Evolutionary conservation across 2,888 invertebrate species (phyloP), one percentile per base, ranked within the genome.

Genomic region (Cerceris rybyensis): DNA sequence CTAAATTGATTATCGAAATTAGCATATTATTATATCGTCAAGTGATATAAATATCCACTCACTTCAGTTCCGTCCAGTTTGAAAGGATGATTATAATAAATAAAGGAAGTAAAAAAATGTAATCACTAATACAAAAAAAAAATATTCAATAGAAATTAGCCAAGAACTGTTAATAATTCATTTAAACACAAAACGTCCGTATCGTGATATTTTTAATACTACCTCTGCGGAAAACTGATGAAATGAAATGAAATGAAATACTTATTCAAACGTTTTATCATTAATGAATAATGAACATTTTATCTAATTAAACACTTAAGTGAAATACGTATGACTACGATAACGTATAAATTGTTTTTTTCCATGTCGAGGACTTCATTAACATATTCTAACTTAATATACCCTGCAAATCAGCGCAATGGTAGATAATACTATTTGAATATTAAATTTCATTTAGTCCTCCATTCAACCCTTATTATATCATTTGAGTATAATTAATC

Each of bases 171-270:
- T 8, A 14, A 70, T n/a, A 9, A 55, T 59, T 16, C 39, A n/a
- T 49, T 73, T 54, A 59, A 63, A 58, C 63, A 73, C 39, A 46
- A 73, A 65, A 64, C 49, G 66, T 63, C 64, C 64, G 64, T 17
- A 57, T 43, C 54, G 66, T 60, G 59, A 74, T 59, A 55, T 64
- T 43, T 58, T 49, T 57, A 13, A 49, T 50, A 75, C 63, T 75
- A 68, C 41, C 63, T 70, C 55, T 72, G 55, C 59, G 50, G 17
- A 41, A 28, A 28, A 4, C 28, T 55, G 63, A 65, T 11, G 16
- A 60, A 46, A 67, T 80, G 70, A 52, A 59, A 42, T 69, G 69
- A 42, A 80, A 74, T 74, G 80, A 79, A 80, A 80, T 74, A 75
- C 11, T 67, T 17, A 46, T 64, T 57, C 60, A 64, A 70, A 46